A percentile compares a stretch with the other conserved stretches of the same genome.
Conservation (phyloP, 2,888 invertebrate genomes). For the Hypolimnas misippus region DNA sequence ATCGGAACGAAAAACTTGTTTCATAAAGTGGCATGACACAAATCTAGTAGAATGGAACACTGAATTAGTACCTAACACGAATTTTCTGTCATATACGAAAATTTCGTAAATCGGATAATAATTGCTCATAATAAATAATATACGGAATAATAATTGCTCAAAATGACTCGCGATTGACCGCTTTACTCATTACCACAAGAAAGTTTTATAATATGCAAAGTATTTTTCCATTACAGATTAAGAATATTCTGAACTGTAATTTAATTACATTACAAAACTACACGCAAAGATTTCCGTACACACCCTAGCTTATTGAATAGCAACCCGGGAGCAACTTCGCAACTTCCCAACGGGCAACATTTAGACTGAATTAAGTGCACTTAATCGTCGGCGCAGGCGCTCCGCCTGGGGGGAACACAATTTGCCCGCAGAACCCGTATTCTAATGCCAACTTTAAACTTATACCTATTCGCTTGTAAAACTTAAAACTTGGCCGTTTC, state of each 20-base stretch:
- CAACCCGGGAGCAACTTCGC: slow-evolving; percentile 37
- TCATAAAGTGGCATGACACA: too few species aligned
- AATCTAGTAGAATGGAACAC: too few species aligned
- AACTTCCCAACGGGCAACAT: slow-evolving; percentile 60
- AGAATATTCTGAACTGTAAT: slow-evolving; percentile 12
- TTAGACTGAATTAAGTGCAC: slow-evolving; percentile 78
- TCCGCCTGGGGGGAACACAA: slow-evolving; percentile 59
- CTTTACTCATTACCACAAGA: too few species aligned
- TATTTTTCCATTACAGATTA: not conserved
- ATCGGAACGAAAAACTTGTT: too few species aligned
- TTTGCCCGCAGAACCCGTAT: slow-evolving; percentile 47
- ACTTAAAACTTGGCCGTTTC: slow-evolving; percentile 10
- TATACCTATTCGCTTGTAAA: slow-evolving; percentile 27
- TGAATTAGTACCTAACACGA: too few species aligned
- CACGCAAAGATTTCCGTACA: slow-evolving; percentile 29
- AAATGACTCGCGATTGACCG: too few species aligned
- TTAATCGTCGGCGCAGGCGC: slow-evolving; percentile 75
- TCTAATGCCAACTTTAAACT: slow-evolving; percentile 40
- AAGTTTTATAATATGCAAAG: not conserved
- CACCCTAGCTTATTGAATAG: slow-evolving; percentile 35
- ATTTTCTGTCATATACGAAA: too few species aligned
- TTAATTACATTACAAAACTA: slow-evolving; percentile 25
- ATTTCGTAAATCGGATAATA: too few species aligned
- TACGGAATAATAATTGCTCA: too few species aligned
- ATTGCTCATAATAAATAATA: too few species aligned